Conservation (phyloP, 2,797 vertebrate species). For the Pachyuromys duprasi region DNA sequence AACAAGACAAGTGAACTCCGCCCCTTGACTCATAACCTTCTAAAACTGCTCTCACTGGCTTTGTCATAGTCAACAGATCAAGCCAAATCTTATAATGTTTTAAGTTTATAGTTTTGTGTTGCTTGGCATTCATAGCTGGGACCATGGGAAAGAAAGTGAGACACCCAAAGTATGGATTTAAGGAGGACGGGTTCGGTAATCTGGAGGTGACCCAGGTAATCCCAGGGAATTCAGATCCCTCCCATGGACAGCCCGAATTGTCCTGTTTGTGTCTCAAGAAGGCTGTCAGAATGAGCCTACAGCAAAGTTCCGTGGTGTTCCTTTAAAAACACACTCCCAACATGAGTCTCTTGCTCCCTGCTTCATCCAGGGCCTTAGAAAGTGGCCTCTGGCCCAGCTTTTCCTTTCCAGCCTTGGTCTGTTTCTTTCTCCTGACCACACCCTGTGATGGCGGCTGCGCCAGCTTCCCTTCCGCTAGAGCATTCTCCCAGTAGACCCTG, state of each 20-base stretch:
- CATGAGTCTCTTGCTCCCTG: fast-evolving
- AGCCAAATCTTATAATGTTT: neutral
- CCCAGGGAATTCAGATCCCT: fast-evolving
- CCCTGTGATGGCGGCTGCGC: neutral
- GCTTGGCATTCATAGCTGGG: neutral
- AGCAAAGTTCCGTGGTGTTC: neutral
- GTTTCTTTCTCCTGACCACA: neutral
- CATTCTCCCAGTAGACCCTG: neutral
- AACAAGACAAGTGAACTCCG: neutral
- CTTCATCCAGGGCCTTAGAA: neutral
- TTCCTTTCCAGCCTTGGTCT: no score
- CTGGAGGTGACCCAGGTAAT: neutral
- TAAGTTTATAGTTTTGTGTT: neutral
- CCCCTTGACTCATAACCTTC: neutral
- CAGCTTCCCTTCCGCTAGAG: neutral
- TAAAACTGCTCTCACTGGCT: neutral
- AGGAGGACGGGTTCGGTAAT: neutral
- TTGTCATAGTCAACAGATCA: neutral
- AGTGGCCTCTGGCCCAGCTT: neutral
- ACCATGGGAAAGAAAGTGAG: fast-evolving
- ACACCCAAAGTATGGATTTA: neutral
- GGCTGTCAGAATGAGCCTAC: neutral
- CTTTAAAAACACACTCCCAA: neutral
- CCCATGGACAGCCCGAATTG: neutral
- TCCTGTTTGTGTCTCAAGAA: neutral